Conservation (phyloP, 2,888 invertebrate genomes). For the Leucania comma region DNA sequence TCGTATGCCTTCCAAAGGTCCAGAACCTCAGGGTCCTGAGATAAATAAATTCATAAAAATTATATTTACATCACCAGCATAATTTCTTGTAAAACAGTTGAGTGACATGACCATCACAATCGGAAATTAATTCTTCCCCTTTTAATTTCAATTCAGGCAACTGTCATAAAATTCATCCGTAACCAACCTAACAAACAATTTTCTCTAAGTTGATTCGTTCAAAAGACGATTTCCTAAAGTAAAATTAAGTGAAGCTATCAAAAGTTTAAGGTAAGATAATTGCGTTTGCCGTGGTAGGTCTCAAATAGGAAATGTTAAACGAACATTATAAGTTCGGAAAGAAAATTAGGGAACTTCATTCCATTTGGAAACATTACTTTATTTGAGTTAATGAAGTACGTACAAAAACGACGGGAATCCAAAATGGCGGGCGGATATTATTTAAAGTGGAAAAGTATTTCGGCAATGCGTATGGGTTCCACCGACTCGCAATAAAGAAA, state of each 20-base stretch:
- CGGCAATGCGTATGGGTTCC: neutral
- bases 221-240: slow-evolving; percentile 63
- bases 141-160: slow-evolving; percentile 46
- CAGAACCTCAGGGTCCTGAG: too few species aligned
- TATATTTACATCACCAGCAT: too few species aligned
- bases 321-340: slow-evolving; percentile 65
- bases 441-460: slow-evolving; percentile 3
- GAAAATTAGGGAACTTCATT: slow-evolving; percentile 62
- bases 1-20: too few species aligned
- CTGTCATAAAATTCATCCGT: slow-evolving; percentile 35
- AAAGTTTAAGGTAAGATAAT: slow-evolving; percentile 71
- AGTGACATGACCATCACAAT: slow-evolving; percentile 28
- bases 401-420: slow-evolving; percentile 24
- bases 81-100: neutral
- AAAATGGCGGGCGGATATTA: slow-evolving; percentile 21
- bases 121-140: slow-evolving; percentile 34
- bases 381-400: slow-evolving; percentile 43
- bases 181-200: slow-evolving; percentile 58
- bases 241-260: slow-evolving; percentile 64
- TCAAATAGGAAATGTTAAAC: slow-evolving; percentile 73
- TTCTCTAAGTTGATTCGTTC: slow-evolving; percentile 55
- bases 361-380: slow-evolving; percentile 54
- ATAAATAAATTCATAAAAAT: too few species aligned
- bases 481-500: too few species aligned
- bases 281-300: slow-evolving; percentile 67